These are phyloP conservation scores for Rhynchonema sp. DNA, from an alignment of 2,888 invertebrate genomes.

Conservation along the genomic window DNA sequence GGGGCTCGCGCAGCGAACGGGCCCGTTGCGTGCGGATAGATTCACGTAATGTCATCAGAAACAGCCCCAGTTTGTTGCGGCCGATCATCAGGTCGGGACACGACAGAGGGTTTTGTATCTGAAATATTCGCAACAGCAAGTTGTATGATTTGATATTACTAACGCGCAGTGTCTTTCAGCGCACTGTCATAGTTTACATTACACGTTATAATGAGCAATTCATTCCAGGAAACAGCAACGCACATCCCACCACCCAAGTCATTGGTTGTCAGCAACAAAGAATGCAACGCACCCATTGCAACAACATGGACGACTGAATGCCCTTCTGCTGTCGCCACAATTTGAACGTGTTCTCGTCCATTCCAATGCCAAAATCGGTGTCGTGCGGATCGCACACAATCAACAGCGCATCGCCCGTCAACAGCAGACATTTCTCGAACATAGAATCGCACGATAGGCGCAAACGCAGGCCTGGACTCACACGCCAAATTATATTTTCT, in stretches of 20 bases:
- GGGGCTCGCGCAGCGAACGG: neutral
- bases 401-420: neutral
- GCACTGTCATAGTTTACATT: too few species aligned
- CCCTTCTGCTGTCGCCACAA: neutral
- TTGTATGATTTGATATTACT: too few species aligned
- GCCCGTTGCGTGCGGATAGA: neutral
- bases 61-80: slow-evolving; percentile 1
- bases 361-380: slow-evolving; percentile 1
- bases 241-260: too few species aligned
- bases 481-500: too few species aligned
- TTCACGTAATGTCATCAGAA: slow-evolving; percentile 1
- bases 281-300: neutral
- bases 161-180: too few species aligned
- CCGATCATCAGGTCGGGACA: slow-evolving; percentile 1
- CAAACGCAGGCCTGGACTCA: neutral
- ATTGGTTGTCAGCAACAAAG: neutral
- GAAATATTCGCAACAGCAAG: too few species aligned
- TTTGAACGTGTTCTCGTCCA: neutral
- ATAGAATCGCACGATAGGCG: neutral
- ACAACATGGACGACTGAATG: neutral
- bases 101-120: neutral
- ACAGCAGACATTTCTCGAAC: neutral
- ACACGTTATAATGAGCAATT: too few species aligned
- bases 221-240: too few species aligned
- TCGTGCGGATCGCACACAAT: slow-evolving; percentile 2